Evolutionary conservation across 2,113 vertebrate species (phyloP).

Genomic region (Setophaga petechia): DNA sequence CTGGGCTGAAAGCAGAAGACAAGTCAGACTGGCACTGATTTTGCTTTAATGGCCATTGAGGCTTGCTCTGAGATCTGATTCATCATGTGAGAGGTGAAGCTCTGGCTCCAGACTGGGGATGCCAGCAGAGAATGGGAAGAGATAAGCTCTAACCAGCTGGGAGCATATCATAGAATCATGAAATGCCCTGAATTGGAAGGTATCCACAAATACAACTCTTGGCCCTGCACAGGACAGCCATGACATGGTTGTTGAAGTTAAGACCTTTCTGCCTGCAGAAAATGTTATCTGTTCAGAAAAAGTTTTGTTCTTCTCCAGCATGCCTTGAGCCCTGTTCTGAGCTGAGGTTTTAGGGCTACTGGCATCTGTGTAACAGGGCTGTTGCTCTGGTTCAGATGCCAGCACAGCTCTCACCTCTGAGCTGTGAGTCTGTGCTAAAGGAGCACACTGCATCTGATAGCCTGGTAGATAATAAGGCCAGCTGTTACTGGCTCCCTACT

Average conservation of each 20-base stretch:
- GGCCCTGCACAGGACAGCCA: background rate
- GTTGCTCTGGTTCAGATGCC: background rate
- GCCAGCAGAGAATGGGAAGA: background rate
- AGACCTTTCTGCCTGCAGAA: background rate
- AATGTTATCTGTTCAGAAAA: background rate
- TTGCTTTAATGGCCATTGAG: background rate
- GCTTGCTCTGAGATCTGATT: background rate
- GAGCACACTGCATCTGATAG: background rate
- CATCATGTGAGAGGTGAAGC: background rate
- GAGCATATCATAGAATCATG: background rate
- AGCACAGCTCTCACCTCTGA: background rate
- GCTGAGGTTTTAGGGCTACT: background rate
- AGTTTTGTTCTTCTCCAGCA: background rate
- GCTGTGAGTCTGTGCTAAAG: background rate
- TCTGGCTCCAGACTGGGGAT: background rate
- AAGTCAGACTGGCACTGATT: background rate
- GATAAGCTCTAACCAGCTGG: background rate
- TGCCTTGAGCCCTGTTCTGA: background rate
- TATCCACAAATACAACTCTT: background rate
- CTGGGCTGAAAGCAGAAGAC: background rate
- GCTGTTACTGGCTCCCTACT: background rate
- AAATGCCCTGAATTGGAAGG: background rate
- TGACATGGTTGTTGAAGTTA: background rate
- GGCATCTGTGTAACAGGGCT: background rate
- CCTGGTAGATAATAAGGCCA: background rate